Evolutionary conservation across 2,888 invertebrate species (phyloP), one percentile per base, ranked within the genome.

Genomic region (Caenorhabditis sulstoni): DNA sequence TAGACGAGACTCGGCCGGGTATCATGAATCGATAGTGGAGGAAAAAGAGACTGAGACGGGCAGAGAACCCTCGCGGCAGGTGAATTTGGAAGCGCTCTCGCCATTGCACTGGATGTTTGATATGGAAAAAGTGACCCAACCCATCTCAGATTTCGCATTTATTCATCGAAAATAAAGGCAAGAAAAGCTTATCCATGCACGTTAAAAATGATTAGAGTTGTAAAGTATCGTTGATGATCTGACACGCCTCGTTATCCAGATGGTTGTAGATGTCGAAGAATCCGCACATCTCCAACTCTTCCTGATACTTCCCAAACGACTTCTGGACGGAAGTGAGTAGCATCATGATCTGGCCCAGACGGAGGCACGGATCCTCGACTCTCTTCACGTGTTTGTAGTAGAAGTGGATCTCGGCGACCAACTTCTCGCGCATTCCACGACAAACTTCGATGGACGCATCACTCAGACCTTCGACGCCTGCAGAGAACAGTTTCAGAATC

Each of bases 231-330:
- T 71, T 77, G 35, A 77, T 77, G 4, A 77, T 65, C 20, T 61
- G 65, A 53, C 50, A 66, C 22, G 65, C 41, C 20, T 70, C 71
- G 7, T 45, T 45, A 44, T 77, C 70, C 53, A 77, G 39, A 29
- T 66, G 41, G 9, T 77, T 65, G 16, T 66, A 71, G n/a, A 77
- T 77, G 12, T 77, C 65, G 41, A 59, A 77, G 58, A 77, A 77
- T 29, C 77, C 77, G 55, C 77, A 71, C 70, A 77, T 61, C 44
- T 77, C 65, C 53, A 77, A 53, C 39, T 77, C 77, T 23, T 77
- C 77, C 52, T 77, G 77, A 58, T 65, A 77, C 20, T 77, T 77
- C 9, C 57, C 70, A 23, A 77, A 77, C 16, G 70, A 64, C 39
- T 70, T 68, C 41, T 77, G 76, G 9, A 76, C 58, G 0, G 76